Base-by-base conservation (phyloP, 2,888 invertebrate genomes). In the Callinectes sapidus region DNA sequence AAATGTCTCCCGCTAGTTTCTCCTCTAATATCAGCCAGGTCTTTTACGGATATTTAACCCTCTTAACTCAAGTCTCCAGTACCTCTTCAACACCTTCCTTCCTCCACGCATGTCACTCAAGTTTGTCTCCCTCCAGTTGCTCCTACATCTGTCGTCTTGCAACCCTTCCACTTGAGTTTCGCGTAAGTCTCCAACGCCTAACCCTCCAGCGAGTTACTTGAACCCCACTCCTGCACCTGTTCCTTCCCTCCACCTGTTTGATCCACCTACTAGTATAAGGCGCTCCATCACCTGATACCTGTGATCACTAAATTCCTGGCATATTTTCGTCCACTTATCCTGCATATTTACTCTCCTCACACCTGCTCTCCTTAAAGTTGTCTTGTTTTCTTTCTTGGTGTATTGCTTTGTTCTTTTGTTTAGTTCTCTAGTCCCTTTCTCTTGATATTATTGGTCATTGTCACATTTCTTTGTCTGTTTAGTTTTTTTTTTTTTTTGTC, bases 281-380 rank as follows among this genome's bases (percentile, higher is more conserved):
- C 35, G 81, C 18, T 81, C 35, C 81, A 81, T 81, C 81, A 81
- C 35, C n/a, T 10, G n/a, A 71, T 28, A 71, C 71, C 71, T n/a
- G 71, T 71, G n/a, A 81, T 81, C 81, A 81, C 35, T 81, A 16
- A 32, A 81, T 81, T 81, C 81, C 10, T 32, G 81, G 81, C 35
- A 35, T 81, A 35, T 32, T 18, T 81, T 32, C 81, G 16, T 35
- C 81, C 81, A 81, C 81, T 81, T 81, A 35, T 35, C 81, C 81
- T 18, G 28, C 35, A 35, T 81, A 16, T 81, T 81, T 81, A 81
- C 81, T 32, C 81, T 81, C 81, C 14, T 81, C 32, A 32, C 81
- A 81, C 81, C 32, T 35, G 81, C 16, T 81, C 35, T 81, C 71
- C 10, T 71, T 23, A 10, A 8, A 10, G 13, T 71, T 18, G 18